Percentiles rank a stretch among this genome's conserved stretches.
phyloP scores from a whole-genome alignment of 2,113 vertebrate genomes.

The Pedetes capensis region DNA sequence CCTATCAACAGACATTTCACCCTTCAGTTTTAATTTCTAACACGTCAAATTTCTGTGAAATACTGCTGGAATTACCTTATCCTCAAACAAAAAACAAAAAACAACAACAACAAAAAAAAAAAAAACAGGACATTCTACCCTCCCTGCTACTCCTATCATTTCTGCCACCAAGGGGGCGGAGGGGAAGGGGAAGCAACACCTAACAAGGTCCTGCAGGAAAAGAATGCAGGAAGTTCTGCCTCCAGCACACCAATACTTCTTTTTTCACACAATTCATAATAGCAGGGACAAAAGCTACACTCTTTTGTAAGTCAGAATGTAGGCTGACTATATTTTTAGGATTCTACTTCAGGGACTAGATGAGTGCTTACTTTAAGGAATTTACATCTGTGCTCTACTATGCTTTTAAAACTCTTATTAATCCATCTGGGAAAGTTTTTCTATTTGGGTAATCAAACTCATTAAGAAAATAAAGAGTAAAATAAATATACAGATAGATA shows the following conservation, averaged over 20 bases:
- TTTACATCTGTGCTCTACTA: constrained; percentile 55
- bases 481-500: too few species aligned
- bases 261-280: background rate
- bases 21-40: background rate
- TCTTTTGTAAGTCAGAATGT: constrained; percentile 10
- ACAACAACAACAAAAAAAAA: background rate
- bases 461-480: constrained; percentile 44
- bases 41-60: background rate
- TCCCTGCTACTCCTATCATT: background rate
- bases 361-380: constrained; percentile 62
- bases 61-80: background rate
- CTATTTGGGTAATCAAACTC: constrained; percentile 37
- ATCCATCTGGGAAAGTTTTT: background rate
- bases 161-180: background rate
- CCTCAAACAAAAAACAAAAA: background rate
- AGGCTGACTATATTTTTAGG: constrained; percentile 64
- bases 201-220: background rate
- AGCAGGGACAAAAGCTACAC: background rate
- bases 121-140: background rate
- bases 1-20: background rate
- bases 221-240: background rate
- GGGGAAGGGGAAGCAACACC: too few species aligned
- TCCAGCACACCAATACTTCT: background rate
- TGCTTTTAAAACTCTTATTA: constrained; percentile 28
- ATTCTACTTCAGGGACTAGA: constrained; percentile 62